Conservation (phyloP, 2,113 vertebrate species). For the Mobula hypostoma region DNA sequence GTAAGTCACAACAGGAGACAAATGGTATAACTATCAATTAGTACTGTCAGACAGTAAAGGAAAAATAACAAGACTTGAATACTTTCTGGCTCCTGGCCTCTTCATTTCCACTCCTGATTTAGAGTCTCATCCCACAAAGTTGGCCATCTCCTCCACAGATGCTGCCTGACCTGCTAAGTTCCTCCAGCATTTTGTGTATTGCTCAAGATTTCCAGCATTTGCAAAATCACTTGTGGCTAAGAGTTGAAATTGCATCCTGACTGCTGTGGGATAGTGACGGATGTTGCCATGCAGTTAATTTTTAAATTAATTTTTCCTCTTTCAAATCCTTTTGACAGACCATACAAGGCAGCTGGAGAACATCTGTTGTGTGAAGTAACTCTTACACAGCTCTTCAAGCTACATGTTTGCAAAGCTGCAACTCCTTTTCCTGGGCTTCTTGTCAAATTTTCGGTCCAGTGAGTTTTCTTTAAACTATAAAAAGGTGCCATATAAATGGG, state of each 20-base stretch:
- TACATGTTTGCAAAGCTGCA: neutral
- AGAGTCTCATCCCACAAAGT: too few species aligned
- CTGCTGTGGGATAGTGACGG: neutral
- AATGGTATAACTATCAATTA: neutral
- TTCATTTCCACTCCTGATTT: too few species aligned
- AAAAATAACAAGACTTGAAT: neutral
- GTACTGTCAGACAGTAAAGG: neutral
- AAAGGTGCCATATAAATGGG: too few species aligned
- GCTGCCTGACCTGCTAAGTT: too few species aligned
- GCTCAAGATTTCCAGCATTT: too few species aligned
- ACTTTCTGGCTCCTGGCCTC: too few species aligned
- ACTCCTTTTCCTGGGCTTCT: too few species aligned
- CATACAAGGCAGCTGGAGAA: neutral
- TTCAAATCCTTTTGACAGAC: neutral
- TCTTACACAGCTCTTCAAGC: neutral
- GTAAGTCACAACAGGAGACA: neutral
- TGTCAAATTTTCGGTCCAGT: too few species aligned
- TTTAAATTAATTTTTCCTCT: neutral
- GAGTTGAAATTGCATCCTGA: neutral
- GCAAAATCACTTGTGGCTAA: neutral
- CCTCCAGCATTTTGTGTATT: too few species aligned
- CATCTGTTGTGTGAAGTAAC: neutral
- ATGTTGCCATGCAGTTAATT: neutral
- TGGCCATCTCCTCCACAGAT: too few species aligned
- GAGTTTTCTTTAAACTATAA: too few species aligned